A percentile compares a stretch with the other conserved stretches of the same genome.
These are phyloP conservation scores for Prionchulus punctatus DNA, from an alignment of 2,888 invertebrate genomes.

Conservation along the genomic window DNA sequence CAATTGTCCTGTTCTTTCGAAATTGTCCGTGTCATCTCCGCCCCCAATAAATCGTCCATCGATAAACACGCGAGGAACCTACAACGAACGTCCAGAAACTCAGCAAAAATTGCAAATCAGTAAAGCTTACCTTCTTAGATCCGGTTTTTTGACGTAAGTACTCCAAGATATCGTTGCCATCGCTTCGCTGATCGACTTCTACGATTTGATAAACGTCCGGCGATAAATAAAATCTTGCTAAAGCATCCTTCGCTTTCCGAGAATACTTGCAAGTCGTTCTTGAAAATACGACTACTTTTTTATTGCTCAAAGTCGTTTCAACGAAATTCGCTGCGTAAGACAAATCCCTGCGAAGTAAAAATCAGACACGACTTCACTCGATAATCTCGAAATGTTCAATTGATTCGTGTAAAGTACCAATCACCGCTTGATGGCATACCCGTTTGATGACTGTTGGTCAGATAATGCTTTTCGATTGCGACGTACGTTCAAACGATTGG, in stretches of 20 bases:
- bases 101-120: no score
- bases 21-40: slow-evolving; percentile 61
- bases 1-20: slow-evolving; percentile 21
- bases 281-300: slow-evolving; percentile 74
- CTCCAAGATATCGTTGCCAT: slow-evolving; percentile 60
- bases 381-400: no score
- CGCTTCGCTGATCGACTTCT: slow-evolving; percentile 64
- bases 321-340: no score
- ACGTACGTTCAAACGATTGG: no score
- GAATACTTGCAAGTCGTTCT: slow-evolving; percentile 80
- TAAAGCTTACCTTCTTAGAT: slow-evolving; percentile 55
- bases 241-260: slow-evolving; percentile 65
- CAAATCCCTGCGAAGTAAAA: no score
- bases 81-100: no score
- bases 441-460: no score
- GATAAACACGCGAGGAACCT: slow-evolving; percentile 88
- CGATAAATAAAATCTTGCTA: slow-evolving; percentile 19
- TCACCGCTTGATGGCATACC: no score
- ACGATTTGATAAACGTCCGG: slow-evolving; percentile 47
- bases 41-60: slow-evolving; percentile 79
- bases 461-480: no score
- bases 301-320: slow-evolving; percentile 33
- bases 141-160: slow-evolving; percentile 63
- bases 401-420: no score
- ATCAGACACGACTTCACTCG: no score